Base-by-base conservation (phyloP, 1,140 invertebrate species). In the Ylistrum balloti region DNA sequence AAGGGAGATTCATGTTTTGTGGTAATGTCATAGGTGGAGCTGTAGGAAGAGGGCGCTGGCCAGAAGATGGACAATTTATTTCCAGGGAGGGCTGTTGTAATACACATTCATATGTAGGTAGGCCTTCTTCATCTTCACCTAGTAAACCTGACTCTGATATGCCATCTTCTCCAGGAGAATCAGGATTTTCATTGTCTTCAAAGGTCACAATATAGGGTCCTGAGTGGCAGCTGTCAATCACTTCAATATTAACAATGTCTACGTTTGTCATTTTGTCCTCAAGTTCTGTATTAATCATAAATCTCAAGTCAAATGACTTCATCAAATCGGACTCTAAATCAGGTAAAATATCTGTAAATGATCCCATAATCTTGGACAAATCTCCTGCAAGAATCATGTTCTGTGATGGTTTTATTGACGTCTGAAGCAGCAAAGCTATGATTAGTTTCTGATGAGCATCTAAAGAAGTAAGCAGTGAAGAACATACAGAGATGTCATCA, bases 161-260 rank as follows among this genome's bases (percentile, higher is more conserved):
- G 56, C 22, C 17, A 17, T 9, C 7, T n/a, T 5, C 7, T 74
- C 56, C 22, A 9, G 2, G 7, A 17, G 7, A 74, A n/a, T n/a
- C 56, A 28, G n/a, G 22, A 28, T 2, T n/a, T 74, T 74, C 56
- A 28, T n/a, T n/a, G 17, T 28, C 56, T 3, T n/a, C 11, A 74
- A 74, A n/a, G 9, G 56, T 28, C 56, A 74, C 56, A 0, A 28
- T 11, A 74, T 74, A 74, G 5, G 56, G 22, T 3, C 56, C 56
- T 74, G 56, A 38, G 22, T 74, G 56, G 11, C 56, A 74, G n/a
- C 56, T 74, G n/a, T n/a, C 17, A 28, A 28, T 74, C 22, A 74
- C 56, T 28, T 74, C 56, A 74, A 74, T 74, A 74, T 28, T n/a
- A 1, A 74, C 56, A 74, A 74, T 74, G 56, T 74, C n/a, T 74